Evolutionary conservation across 2,113 vertebrate species (phyloP), one percentile per base, ranked within the genome.

Genomic region (Scytalopus superciliaris): DNA sequence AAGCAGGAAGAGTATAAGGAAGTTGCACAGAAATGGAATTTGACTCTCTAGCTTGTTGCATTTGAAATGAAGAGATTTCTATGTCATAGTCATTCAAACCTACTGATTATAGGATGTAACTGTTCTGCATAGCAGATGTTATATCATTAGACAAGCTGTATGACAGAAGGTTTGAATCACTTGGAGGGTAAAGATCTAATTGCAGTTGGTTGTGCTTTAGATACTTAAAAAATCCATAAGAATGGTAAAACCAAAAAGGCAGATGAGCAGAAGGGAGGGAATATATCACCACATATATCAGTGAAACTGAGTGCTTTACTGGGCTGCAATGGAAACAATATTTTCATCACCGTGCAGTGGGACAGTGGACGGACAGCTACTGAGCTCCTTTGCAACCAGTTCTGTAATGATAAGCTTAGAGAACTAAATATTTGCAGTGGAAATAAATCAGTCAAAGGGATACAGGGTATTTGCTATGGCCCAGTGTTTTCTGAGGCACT

Each of bases 161-260:
- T 85, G 39, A 95, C 94, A 94, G 95, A 95, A 94, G 79, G 90
- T 83, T 31, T 96, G 94, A 97, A 45, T 96, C 88, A 88, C 59
- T 95, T 90, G 68, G 68, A 93, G 39, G 73, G 50, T 69, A 85
- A 97, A 80, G 79, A 89, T 90, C 80, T 96, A 78, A 86, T 78
- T 89, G 83, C 60, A 92, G 76, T 53, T 90, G 68, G 80, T 93
- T 83, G 42, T 83, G 55, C 47, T 92, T 24, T 33, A 91, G 88
- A 76, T 83, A 68, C 68, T 73, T 14, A 12, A 63, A 50, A 94
- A 92, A 88, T 60, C 14, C 9, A 6, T 63, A 87, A 74, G 72
- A 88, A 94, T 22, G 30, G 62, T 72, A 87, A 91, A 84, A 87
- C 39, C 49, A 89, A 66, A 84, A 86, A 88, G 35, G 35, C 76